Percentiles rank a stretch among this genome's conserved stretches.
Evolutionary conservation across 2,113 vertebrate species (phyloP).

Genomic region (Passer domesticus): DNA sequence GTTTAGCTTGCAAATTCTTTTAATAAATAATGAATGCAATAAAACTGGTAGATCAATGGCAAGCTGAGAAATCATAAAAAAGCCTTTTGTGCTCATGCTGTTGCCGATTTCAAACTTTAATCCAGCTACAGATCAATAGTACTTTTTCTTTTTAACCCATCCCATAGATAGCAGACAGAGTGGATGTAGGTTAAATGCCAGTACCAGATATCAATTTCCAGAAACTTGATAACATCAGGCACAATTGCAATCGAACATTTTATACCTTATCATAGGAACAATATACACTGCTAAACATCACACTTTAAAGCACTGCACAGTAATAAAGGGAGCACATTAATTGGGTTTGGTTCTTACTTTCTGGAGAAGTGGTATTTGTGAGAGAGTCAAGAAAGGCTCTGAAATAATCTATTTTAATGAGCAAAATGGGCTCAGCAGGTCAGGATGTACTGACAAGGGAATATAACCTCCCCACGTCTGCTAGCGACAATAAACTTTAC

Average conservation of each 20-base stretch:
- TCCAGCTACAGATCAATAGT: conserved; percentile 75
- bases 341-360: conserved; percentile 18
- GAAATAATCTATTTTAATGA: conserved; percentile 45
- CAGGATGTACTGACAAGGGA: conserved; percentile 39
- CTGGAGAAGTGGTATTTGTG: background rate
- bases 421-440: conserved; percentile 46
- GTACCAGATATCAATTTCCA: conserved; percentile 72
- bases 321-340: conserved; percentile 21
- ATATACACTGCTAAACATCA: background rate
- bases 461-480: background rate
- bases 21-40: conserved; percentile 95
- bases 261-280: conserved; percentile 39
- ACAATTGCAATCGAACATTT: conserved; percentile 51
- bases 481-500: conserved; percentile 40
- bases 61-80: conserved; percentile 86
- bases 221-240: conserved; percentile 69
- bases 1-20: conserved; percentile 94
- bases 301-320: background rate
- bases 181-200: conserved; percentile 70
- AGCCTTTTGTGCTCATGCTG: conserved; percentile 77
- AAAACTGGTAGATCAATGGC: conserved; percentile 90
- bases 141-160: conserved; percentile 78
- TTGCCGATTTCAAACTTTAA: conserved; percentile 83
- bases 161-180: conserved; percentile 68
- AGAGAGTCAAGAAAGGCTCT: background rate